Evolutionary conservation across 2,888 invertebrate species (phyloP), one percentile per base, ranked within the genome.

Genomic region (Zaprionus bogoriensis): DNA sequence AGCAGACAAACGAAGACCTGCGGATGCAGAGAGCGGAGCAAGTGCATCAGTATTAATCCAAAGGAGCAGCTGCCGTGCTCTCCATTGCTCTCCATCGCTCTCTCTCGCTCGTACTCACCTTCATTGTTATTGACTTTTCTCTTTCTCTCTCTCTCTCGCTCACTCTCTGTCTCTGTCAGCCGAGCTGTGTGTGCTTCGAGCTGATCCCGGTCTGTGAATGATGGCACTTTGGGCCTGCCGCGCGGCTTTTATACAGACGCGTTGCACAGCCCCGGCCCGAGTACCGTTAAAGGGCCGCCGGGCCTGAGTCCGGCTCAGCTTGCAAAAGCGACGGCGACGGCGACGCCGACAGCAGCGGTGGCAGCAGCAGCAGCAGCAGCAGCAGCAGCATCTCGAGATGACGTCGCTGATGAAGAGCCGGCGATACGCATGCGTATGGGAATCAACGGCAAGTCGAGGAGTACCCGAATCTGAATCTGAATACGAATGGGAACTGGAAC

Each of bases 1-100:
- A 89, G 54, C 44, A 90, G 73, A 63, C 81, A 90, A 66, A 89
- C 67, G 54, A 88, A 74, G 61, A 76, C 65, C 89, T 89, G 51
- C 17, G 6, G 39, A 46, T 30, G 42, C 6, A 32, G 32, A 22
- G 41, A 57, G 28, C 10, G 27, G 22, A 50, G 22, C 23, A 39
- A 39, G 23, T 52, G 42, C 61, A 61, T 61, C 22, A 52, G 45
- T 28, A 5, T 17, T 57, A 67, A 59, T 70, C 48, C 54, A 54
- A 19, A 39, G 36, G 50, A 47, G 42, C 23, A 17, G 41, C 44
- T 28, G 20, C 4, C 36, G n/a, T n/a, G n/a, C 17, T 12, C 63
- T 73, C 69, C 75, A n/a, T 50, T 10, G 6, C 23, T 45, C 41
- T 47, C 45, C 44, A 19, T 32, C 44, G 32, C 32, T 12, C 17